Conservation (phyloP, 2,113 vertebrate species). For the Thamnaconus septentrionalis region DNA sequence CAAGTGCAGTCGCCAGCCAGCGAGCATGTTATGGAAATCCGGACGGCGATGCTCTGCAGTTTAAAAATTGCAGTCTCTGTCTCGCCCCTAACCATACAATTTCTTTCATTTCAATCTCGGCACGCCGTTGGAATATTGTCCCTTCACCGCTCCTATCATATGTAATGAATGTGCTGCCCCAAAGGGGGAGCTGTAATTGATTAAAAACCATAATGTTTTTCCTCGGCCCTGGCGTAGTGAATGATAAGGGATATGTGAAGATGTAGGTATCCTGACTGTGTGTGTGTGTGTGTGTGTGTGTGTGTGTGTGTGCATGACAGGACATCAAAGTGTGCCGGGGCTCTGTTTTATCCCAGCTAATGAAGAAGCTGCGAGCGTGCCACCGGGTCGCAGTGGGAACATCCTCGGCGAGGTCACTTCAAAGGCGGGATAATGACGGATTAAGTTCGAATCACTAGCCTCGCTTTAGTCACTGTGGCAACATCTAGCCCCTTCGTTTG, state of each 20-base stretch:
- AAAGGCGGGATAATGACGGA: slow-evolving; percentile 75
- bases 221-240: slow-evolving; percentile 41
- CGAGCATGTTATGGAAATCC: slow-evolving; percentile 66
- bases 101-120: slow-evolving; percentile 72
- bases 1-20: slow-evolving; percentile 39
- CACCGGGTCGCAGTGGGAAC: slow-evolving; percentile 65
- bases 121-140: slow-evolving; percentile 71
- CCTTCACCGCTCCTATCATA: slow-evolving; percentile 70
- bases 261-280: slow-evolving; percentile 14
- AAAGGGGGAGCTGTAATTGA: slow-evolving; percentile 75
- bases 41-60: slow-evolving; percentile 40
- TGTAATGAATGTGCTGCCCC: slow-evolving; percentile 74
- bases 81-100: slow-evolving; percentile 64
- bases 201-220: slow-evolving; percentile 78
- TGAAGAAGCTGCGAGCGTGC: slow-evolving; percentile 70
- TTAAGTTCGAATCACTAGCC: slow-evolving; percentile 69
- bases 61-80: slow-evolving; percentile 62
- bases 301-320: slow-evolving; percentile 16
- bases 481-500: slow-evolving; percentile 55
- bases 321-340: slow-evolving; percentile 67
- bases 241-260: slow-evolving; percentile 36
- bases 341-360: slow-evolving; percentile 70
- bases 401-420: slow-evolving; percentile 71
- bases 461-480: slow-evolving; percentile 50
- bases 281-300: slow-evolving; percentile 30